These are phyloP conservation scores for Prunella strophiata DNA, from an alignment of 2,797 vertebrate genomes.

Conservation along the genomic window DNA sequence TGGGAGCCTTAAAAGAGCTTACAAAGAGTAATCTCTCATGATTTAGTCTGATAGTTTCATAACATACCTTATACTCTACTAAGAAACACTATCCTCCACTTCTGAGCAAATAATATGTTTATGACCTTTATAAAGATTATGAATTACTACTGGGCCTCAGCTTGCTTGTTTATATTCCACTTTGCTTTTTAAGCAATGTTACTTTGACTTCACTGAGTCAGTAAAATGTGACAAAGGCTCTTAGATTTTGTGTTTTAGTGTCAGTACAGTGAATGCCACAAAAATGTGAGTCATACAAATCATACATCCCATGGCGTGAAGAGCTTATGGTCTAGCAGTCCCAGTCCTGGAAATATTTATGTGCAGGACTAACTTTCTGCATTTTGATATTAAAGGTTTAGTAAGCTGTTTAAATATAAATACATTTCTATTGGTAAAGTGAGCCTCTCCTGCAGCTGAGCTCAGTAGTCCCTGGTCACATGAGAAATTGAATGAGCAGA, in stretches of 20 bases:
- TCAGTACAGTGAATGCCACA: background rate
- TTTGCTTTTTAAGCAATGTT: conserved; percentile 9
- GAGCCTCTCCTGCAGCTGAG: background rate
- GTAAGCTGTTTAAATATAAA: conserved; percentile 24
- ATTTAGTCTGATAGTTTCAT: background rate
- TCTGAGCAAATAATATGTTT: conserved; percentile 19
- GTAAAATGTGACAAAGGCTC: background rate
- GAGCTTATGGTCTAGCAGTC: background rate
- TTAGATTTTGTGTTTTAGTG: background rate
- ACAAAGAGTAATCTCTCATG: background rate
- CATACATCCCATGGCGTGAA: background rate
- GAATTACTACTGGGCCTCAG: background rate
- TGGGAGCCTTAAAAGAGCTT: background rate
- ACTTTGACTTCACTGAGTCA: background rate
- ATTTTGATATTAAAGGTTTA: conserved; percentile 24
- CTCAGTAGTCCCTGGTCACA: background rate
- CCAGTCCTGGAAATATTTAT: background rate
- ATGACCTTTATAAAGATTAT: background rate
- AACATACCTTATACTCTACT: background rate
- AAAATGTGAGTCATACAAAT: background rate
- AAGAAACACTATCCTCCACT: background rate
- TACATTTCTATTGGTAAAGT: background rate
- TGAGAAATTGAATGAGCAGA: background rate
- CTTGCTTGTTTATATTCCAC: background rate
- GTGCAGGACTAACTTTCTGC: background rate